Base-by-base conservation (phyloP, 2,113 vertebrate genomes). In the Lycocorax pyrrhopterus region DNA sequence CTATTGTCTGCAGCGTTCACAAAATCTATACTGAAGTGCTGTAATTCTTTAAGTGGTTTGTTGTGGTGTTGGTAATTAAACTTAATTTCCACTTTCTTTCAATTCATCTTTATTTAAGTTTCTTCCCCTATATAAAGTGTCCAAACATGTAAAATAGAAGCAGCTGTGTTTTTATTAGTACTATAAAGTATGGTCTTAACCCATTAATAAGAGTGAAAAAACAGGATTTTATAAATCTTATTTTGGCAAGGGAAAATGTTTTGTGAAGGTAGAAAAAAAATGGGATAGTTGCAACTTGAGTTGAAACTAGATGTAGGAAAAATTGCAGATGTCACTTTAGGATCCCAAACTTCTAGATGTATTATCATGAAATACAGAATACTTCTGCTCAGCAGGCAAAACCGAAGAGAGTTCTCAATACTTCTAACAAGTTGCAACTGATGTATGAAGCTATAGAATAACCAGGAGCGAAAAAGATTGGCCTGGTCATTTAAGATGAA, bases 71-170 rank as follows among this genome's bases (percentile, higher is more conserved):
- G 53, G 75, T 79, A 96, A 91, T 94, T 78, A 95, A 90, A 92
- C 75, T 87, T 95, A 92, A 94, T 87, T 92, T 92, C 88, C 37
- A 29, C 37, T 89, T 90, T 79, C 51, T 87, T 74, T 90, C 84
- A 74, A 86, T 93, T 95, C 39, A 35, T 96, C 89, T 91, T 95
- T 97, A 96, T 94, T 94, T 97, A 95, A 96, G 66, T 67, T 92
- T 87, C 62, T 88, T 69, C 9, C 18, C 39, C 46, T 46, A 80
- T 89, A 94, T 90, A 88, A 94, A 75, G 16, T 62, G 80, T 69
- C 91, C 67, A 87, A 83, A 91, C 39, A 37, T 43, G 43, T 71
- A 76, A 95, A 90, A 93, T 46, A 55, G 64, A 94, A 94, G 84
- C 94, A 96, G 72, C 84, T 95, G 89, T 76, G 37, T 33, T 95